Evolutionary conservation across 2,888 invertebrate species (phyloP), one percentile per base, ranked within the genome.

Genomic region (Yponomeuta cagnagella): DNA sequence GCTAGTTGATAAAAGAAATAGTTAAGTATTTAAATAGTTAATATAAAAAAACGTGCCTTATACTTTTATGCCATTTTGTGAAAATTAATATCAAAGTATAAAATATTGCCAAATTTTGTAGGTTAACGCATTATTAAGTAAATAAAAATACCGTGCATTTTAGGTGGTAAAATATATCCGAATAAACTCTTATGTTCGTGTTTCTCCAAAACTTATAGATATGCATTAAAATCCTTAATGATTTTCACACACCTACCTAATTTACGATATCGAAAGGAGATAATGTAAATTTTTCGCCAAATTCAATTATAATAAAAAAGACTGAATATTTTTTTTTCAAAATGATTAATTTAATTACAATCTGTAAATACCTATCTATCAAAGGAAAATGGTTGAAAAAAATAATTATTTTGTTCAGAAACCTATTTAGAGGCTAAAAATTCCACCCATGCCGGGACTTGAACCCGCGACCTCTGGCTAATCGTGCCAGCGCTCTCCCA

Each of bases 11-110:
- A 85, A 86, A 83, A 63, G 6, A 70, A 68, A 78, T 85, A 89
- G 86, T 58, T 58, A 58, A 58, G 52, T 58, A 58, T 15, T 58
- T 58, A 58, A 58, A 5, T 58, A 58, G 52, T 58, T 6, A 83
- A 77, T 84, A 83, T 87, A 86, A 85, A 82, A 85, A 89, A 89
- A 84, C 82, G 91, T 92, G 91, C 91, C 91, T 92, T 92, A 92
- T 89, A 90, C 85, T 87, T 88, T 88, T 88, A 91, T 77, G 90
- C 91, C 90, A 89, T 90, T 90, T 88, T 87, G 85, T 87, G 81
- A 83, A 80, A 63, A 58, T 65, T 87, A 87, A 86, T 90, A 90
- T 89, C 86, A 89, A 82, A 81, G 85, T 85, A 83, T 83, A 43
- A 70, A 72, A 79, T 85, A 85, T 84, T 86, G 88, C 89, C 86